Conservation (phyloP, 1,140 invertebrate species). For the Drosophila biarmipes region DNA sequence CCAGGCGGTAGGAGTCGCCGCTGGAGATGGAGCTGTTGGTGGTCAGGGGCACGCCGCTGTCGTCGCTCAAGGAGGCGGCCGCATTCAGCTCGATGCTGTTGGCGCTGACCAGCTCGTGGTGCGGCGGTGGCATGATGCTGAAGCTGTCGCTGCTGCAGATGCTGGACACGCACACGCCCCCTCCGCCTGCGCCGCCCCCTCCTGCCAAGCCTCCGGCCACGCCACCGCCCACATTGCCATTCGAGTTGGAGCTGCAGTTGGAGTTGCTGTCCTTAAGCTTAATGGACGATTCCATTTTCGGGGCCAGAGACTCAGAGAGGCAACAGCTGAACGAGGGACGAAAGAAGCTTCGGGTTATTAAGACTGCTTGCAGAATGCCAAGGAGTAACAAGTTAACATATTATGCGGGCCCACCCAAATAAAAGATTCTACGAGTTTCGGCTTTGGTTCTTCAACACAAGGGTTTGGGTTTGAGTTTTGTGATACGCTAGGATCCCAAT, state of each 20-base stretch:
- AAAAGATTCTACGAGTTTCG: too few species aligned
- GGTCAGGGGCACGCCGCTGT: constrained; percentile 86
- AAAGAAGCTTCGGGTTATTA: not conserved
- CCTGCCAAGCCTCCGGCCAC: constrained; percentile 6
- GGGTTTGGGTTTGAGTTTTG: too few species aligned
- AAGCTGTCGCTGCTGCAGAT: constrained; percentile 81
- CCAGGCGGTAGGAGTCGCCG: constrained; percentile 85
- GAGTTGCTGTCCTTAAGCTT: constrained; percentile 74
- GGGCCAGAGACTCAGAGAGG: constrained; percentile 37
- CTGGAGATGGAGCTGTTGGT: constrained; percentile 87
- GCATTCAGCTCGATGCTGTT: constrained; percentile 83
- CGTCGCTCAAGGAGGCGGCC: constrained; percentile 85
- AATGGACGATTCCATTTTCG: constrained; percentile 79
- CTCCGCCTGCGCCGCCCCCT: constrained; percentile 16
- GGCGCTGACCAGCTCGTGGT: constrained; percentile 78
- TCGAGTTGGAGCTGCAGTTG: constrained; percentile 46
- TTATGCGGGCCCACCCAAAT: too few species aligned
- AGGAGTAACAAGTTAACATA: too few species aligned
- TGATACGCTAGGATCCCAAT: too few species aligned
- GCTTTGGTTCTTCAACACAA: too few species aligned
- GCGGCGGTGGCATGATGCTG: constrained; percentile 65
- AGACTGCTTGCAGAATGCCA: not conserved
- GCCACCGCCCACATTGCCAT: constrained; percentile 41
- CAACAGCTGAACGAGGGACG: constrained; percentile 14
- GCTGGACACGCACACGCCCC: constrained; percentile 42